These are phyloP conservation scores for Gymnodraco acuticeps DNA, from an alignment of 2,797 vertebrate genomes.

Conservation along the genomic window DNA sequence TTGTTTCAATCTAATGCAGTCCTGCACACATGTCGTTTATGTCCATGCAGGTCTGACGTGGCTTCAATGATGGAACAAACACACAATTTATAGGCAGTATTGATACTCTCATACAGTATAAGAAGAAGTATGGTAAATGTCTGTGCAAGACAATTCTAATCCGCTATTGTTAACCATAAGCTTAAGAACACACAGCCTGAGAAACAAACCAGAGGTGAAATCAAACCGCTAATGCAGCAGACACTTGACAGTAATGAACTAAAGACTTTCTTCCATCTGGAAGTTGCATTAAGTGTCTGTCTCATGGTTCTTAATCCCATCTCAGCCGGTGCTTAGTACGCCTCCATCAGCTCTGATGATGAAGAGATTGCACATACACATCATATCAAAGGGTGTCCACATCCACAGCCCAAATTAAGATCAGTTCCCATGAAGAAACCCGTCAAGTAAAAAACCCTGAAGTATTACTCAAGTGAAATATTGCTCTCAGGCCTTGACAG, in stretches of 20 bases:
- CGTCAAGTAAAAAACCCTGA: conserved; percentile 44
- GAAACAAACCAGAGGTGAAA: conserved; percentile 75
- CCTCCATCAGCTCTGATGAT: conserved; percentile 56
- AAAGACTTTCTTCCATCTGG: conserved; percentile 78
- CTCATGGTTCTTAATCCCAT: conserved; percentile 68
- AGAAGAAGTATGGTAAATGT: conserved; percentile 57
- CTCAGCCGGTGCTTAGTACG: conserved; percentile 47
- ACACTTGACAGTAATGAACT: conserved; percentile 71
- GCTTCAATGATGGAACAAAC: conserved; percentile 7
- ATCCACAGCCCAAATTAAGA: conserved; percentile 64
- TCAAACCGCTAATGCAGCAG: conserved; percentile 59
- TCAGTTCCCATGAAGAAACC: conserved; percentile 70
- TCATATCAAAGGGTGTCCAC: conserved; percentile 65
- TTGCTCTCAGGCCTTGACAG: conserved; percentile 48
- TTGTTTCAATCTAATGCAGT: not conserved
- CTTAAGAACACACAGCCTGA: conserved; percentile 50
- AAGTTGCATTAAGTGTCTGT: conserved; percentile 71
- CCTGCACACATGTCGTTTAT: not conserved
- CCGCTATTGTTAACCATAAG: conserved; percentile 53
- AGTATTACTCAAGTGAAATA: conserved; percentile 61
- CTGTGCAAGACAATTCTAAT: conserved; percentile 52
- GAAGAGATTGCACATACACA: conserved; percentile 64
- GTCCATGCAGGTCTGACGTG: too few relatives aligned
- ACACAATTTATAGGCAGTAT: conserved; percentile 48
- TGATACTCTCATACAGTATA: conserved; percentile 47